Evolutionary conservation across 1,140 invertebrate species (phyloP), one percentile per base, ranked within the genome.

Genomic region (Heliconius melpomene): DNA sequence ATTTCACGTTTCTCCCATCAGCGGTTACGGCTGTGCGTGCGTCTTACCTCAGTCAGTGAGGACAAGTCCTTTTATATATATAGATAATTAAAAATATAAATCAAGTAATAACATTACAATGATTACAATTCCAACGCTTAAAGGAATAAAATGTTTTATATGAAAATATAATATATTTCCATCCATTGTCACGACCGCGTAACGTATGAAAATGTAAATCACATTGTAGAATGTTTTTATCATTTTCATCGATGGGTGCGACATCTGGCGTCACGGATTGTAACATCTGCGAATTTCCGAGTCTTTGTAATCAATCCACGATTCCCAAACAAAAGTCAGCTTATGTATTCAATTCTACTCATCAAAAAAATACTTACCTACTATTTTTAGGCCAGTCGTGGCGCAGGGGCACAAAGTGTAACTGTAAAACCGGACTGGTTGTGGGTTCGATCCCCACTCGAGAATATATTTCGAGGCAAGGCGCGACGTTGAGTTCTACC

Each of bases 241-340:
- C 78, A 29, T 29, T 29, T 29, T 29, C 26, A 88, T 85, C 79
- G 82, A 88, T 83, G 73, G 18, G 54, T 73, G 79, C 73, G 75
- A 71, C 84, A 86, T 85, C 83, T 86, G 87, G 83, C 81, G 84
- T 83, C 85, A 85, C 86, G 84, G 46, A 83, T 76, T 60, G 83
- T 77, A 82, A 78, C 84, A 87, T 83, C 78, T 84, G 84, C 74
- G 66, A 57, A 83, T 38, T n/a, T 74, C 72, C 81, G 86, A 85
- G 82, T 89, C 84, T 85, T 84, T 79, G 83, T 84, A 85, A 85
- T 84, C 78, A 76, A 79, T 77, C 52, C 76, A 73, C 76, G 74
- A 83, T 70, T 57, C 36, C 26, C 72, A 46, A 81, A 29, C 26
- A 66, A 66, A 76, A 74, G 20, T 73, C 46, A 57, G n/a, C 71